A percentile compares a stretch with the other conserved stretches of the same genome.
These are phyloP conservation scores for Tribolium freemani DNA, from an alignment of 2,888 invertebrate genomes.

Conservation along the genomic window DNA sequence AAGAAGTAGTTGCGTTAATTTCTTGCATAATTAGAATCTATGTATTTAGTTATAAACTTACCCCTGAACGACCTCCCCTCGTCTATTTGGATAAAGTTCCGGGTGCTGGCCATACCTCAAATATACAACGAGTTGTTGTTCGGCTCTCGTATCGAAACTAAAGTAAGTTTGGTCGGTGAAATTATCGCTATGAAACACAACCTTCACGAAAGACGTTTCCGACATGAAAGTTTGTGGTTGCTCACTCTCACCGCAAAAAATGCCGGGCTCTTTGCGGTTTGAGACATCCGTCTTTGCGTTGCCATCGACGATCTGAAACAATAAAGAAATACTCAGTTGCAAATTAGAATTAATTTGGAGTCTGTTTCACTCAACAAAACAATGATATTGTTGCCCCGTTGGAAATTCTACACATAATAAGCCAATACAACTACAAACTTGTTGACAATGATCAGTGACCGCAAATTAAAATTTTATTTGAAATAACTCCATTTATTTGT, in stretches of 20 bases:
- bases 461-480: too few relatives aligned
- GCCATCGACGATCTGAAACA: constrained; percentile 87
- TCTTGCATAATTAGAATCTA: constrained; percentile 11
- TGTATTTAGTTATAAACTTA: constrained; percentile 67
- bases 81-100: constrained; percentile 90
- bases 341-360: too few relatives aligned
- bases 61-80: constrained; percentile 90
- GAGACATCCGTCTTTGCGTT: constrained; percentile 91
- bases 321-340: not conserved
- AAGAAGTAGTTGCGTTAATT: constrained; percentile 23
- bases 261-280: constrained; percentile 89
- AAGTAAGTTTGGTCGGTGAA: constrained; percentile 94
- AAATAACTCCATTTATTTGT: too few relatives aligned
- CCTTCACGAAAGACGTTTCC: constrained; percentile 92
- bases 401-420: too few relatives aligned
- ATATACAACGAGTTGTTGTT: constrained; percentile 92
- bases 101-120: constrained; percentile 94
- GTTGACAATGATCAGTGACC: too few relatives aligned
- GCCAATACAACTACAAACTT: too few relatives aligned
- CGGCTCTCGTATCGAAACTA: constrained; percentile 88
- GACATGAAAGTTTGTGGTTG: constrained; percentile 96
- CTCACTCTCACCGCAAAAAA: constrained; percentile 94
- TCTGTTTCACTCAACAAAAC: too few relatives aligned
- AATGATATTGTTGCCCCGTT: too few relatives aligned
- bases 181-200: constrained; percentile 92